Evolutionary conservation across 2,888 invertebrate species (phyloP).

Genomic region (Mythimna vitellina): DNA sequence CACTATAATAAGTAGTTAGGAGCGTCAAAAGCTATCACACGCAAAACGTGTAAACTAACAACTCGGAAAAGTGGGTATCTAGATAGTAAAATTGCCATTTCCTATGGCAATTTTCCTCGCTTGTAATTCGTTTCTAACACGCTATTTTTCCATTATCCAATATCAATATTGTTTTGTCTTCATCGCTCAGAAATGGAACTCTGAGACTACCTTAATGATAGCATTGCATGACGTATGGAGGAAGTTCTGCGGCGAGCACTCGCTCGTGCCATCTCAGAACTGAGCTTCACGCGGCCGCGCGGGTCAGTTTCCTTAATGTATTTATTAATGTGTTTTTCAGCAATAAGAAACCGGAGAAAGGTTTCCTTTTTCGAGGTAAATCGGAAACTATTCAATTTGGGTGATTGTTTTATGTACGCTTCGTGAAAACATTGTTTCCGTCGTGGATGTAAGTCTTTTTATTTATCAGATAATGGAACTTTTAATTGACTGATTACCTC

Average conservation of each 20-base stretch:
- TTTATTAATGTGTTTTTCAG: constrained; percentile 51
- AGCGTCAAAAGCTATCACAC: constrained; percentile 63
- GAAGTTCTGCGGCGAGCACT: constrained; percentile 38
- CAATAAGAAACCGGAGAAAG: constrained; percentile 36
- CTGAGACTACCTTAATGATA: constrained; percentile 84
- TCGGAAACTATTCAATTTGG: constrained; percentile 48
- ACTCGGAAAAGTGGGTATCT: constrained; percentile 75
- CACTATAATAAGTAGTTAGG: constrained; percentile 35
- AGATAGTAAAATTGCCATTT: constrained; percentile 81
- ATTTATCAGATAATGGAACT: constrained; percentile 37
- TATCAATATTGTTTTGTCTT: constrained; percentile 89
- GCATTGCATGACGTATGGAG: constrained; percentile 81
- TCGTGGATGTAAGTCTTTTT: constrained; percentile 19
- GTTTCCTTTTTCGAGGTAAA: constrained; percentile 41
- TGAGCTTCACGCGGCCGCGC: constrained; percentile 18
- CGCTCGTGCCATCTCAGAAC: constrained; percentile 37
- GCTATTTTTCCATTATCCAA: constrained; percentile 89
- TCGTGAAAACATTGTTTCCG: constrained; percentile 22
- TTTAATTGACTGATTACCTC: constrained; percentile 41
- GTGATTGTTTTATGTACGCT: constrained; percentile 37
- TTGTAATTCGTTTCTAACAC: constrained; percentile 85
- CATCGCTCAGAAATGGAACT: constrained; percentile 83
- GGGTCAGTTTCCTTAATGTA: constrained; percentile 36
- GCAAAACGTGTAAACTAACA: constrained; percentile 56
- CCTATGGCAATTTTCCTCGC: constrained; percentile 85